Base-by-base conservation (phyloP, 2,797 vertebrate genomes). In the Sebastes aleutianus region DNA sequence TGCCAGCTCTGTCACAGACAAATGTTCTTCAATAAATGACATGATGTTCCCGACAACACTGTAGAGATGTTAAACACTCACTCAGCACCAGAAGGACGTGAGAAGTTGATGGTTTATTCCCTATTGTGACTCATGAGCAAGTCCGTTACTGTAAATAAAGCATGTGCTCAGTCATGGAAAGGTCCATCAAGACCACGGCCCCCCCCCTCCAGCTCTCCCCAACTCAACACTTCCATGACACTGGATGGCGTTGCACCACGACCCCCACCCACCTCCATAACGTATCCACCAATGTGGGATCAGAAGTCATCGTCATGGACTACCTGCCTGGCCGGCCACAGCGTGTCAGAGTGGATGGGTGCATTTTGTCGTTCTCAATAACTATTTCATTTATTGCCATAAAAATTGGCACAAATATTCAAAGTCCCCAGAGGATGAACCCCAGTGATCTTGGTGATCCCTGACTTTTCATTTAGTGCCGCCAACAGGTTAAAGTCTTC, bases 21-120 rank as follows among this genome's bases (percentile, higher is more conserved):
- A 79, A 78, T 76, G 82, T 76, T 81, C 78, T 74, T 72, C 6
- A 6, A 9, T 24, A 57, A 59, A 73, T 76, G 20, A 70, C 66
- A 57, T 20, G 4, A 65, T 83, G 80, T 85, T 87, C 75, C 78
- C 6, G 74, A 78, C 29, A 64, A 27, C 62, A 63, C 22, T 29
- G 10, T 43, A 61, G 12, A 54, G 34, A 69, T 36, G 54, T 58
- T 22, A 8, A 56, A 73, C n/a, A 13, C 22, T 36, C 63, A 16
- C 26, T 26, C 47, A 9, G 47, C 1, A 11, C 6, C 5, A 14
- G 32, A 61, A 61, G 36, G 56, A 79, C 36, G 43, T 68, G 34
- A 59, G 1, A 43, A 32, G 11, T 10, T 66, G 29, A 54, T 6
- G 18, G 8, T 66, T 34, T 12, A 72, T 54, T 24, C 32, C 32